Evolutionary conservation across 2,797 vertebrate species (phyloP).

Genomic region (Arrhamphus sclerolepis): DNA sequence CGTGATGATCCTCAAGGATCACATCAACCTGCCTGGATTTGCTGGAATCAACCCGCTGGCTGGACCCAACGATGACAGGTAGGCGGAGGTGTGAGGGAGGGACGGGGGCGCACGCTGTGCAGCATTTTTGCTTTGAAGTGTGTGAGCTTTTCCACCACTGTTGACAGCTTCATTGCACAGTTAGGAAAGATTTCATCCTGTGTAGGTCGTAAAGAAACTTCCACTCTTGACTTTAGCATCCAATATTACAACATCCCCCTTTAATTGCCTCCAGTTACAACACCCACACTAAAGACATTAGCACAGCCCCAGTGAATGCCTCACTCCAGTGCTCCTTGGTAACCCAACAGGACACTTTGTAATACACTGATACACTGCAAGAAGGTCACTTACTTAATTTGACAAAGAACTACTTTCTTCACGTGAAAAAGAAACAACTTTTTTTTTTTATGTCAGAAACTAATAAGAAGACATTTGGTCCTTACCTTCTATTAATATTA

Average conservation of each 20-base stretch:
- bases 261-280: background rate
- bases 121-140: background rate
- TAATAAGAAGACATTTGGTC: no score
- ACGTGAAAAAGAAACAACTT: no score
- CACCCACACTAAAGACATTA: background rate
- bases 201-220: background rate
- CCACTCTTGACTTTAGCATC: background rate
- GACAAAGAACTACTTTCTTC: no score
- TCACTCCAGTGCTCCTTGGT: background rate
- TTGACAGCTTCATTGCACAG: background rate
- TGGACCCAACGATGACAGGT: conserved; percentile 88
- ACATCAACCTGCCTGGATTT: conserved; percentile 90
- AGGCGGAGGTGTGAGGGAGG: background rate
- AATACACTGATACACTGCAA: background rate
- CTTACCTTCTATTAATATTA: no score
- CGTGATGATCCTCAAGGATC: conserved; percentile 91
- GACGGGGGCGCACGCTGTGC: background rate
- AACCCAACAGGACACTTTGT: background rate
- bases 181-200: no score
- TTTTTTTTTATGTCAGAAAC: no score
- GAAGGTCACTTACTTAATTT: no score
- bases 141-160: background rate
- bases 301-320: conserved; percentile 6
- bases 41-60: conserved; percentile 84
- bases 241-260: background rate